phyloP scores from a whole-genome alignment of 2,113 vertebrate species.

The Chaetodon auriga region DNA sequence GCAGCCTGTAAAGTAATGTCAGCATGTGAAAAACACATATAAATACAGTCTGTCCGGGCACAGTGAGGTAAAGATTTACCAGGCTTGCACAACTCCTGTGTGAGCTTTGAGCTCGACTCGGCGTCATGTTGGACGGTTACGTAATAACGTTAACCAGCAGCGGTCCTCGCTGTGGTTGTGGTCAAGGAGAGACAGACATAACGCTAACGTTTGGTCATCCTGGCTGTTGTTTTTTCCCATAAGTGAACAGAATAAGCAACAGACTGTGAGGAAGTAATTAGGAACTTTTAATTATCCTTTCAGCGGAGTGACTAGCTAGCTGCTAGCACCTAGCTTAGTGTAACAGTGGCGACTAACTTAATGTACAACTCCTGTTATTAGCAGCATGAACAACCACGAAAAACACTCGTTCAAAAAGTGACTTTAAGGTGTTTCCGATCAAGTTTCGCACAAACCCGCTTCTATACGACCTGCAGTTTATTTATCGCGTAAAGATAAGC shows the following conservation, averaged over 20 bases:
- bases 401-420: background rate
- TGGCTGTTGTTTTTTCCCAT: background rate
- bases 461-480: background rate
- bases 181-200: background rate
- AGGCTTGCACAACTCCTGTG: conserved; percentile 1
- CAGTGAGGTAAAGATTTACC: background rate
- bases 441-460: background rate
- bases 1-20: background rate
- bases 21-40: background rate
- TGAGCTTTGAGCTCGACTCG: conserved; percentile 5
- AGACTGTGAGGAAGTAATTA: background rate
- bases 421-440: background rate
- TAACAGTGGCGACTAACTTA: background rate
- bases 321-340: background rate
- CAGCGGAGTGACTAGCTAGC: background rate
- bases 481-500: background rate
- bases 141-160: conserved; percentile 34
- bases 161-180: background rate
- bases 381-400: background rate
- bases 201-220: background rate
- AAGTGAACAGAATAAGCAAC: background rate
- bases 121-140: conserved; percentile 28
- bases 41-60: background rate
- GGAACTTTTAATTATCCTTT: background rate
- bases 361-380: background rate